These are phyloP conservation scores for Drosophila parthenogenetica DNA, from an alignment of 2,888 invertebrate species.

Conservation along the genomic window DNA sequence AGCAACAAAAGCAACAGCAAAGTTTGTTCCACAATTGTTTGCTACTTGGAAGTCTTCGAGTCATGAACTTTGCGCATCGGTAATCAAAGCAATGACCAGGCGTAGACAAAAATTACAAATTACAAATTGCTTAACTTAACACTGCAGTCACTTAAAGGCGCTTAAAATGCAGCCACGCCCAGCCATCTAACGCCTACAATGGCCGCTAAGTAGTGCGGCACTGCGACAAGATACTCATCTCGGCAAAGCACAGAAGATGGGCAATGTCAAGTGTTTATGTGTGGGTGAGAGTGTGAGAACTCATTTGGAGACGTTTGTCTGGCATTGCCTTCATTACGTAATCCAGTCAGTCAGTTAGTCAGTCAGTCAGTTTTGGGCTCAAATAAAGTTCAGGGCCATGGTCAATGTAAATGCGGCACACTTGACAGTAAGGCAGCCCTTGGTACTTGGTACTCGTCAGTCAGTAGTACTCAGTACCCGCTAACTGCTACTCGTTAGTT, in stretches of 20 bases:
- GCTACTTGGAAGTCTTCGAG: background rate
- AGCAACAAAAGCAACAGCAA: conserved; percentile 31
- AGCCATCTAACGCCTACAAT: conserved; percentile 9
- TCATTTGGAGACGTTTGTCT: conserved; percentile 74
- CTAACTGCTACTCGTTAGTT: background rate
- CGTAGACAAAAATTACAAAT: conserved; percentile 45
- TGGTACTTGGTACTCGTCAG: conserved; percentile 5
- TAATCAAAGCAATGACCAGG: conserved; percentile 59
- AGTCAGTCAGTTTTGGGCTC: conserved; percentile 22
- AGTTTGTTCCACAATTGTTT: conserved; percentile 30
- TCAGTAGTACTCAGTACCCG: conserved; percentile 5
- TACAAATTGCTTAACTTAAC: conserved; percentile 42
- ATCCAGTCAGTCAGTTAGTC: conserved; percentile 34
- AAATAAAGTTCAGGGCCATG: conserved; percentile 74
- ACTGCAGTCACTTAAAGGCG: conserved; percentile 48
- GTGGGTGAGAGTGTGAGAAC: conserved; percentile 45
- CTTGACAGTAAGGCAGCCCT: conserved; percentile 47
- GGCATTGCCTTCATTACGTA: conserved; percentile 63
- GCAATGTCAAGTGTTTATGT: conserved; percentile 39
- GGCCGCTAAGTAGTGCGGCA: conserved; percentile 16
- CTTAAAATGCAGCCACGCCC: conserved; percentile 33
- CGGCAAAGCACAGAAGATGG: conserved; percentile 41
- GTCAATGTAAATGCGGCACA: conserved; percentile 61
- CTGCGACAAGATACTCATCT: conserved; percentile 52
- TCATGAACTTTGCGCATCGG: conserved; percentile 40